A percentile compares a stretch with the other conserved stretches of the same genome.
Conservation (phyloP, 2,113 vertebrate species). For the Pterocles burchelli region DNA sequence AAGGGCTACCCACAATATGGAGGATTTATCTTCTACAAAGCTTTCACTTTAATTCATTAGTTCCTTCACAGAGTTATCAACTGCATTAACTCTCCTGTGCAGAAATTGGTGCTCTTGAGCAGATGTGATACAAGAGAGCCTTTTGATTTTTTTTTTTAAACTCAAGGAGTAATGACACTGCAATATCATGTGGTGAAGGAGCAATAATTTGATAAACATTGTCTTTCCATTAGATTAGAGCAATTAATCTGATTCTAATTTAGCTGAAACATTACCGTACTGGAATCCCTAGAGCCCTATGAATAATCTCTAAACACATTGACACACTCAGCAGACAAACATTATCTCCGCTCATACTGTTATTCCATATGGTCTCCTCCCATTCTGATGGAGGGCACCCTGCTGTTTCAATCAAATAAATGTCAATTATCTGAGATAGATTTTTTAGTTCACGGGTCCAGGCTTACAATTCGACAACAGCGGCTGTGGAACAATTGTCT, state of each 20-base stretch:
- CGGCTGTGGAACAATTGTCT: slow-evolving; percentile 62
- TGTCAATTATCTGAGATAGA: slow-evolving; percentile 91
- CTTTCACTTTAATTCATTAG: slow-evolving; percentile 75
- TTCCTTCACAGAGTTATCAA: slow-evolving; percentile 72
- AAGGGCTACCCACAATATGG: slow-evolving; percentile 12
- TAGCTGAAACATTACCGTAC: slow-evolving; percentile 84
- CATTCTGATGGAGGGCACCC: slow-evolving; percentile 83
- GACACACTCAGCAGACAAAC: slow-evolving; percentile 84
- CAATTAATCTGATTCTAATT: slow-evolving; percentile 93
- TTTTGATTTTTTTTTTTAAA: slow-evolving; percentile 73
- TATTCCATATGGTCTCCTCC: slow-evolving; percentile 87
- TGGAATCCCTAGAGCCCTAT: slow-evolving; percentile 82
- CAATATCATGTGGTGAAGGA: slow-evolving; percentile 83
- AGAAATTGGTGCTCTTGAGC: slow-evolving; percentile 72
- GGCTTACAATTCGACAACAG: slow-evolving; percentile 66
- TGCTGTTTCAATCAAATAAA: slow-evolving; percentile 92
- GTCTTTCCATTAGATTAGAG: slow-evolving; percentile 89
- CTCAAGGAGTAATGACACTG: slow-evolving; percentile 81
- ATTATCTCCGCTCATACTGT: slow-evolving; percentile 82
- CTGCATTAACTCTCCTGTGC: slow-evolving; percentile 33
- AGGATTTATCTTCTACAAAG: slow-evolving; percentile 69
- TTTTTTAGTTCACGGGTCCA: slow-evolving; percentile 73
- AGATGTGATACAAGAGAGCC: slow-evolving; percentile 80
- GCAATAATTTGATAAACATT: slow-evolving; percentile 88
- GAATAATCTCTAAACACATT: slow-evolving; percentile 87